These are phyloP conservation scores for Lota lota DNA, from an alignment of 2,113 vertebrate genomes.

Conservation along the genomic window DNA sequence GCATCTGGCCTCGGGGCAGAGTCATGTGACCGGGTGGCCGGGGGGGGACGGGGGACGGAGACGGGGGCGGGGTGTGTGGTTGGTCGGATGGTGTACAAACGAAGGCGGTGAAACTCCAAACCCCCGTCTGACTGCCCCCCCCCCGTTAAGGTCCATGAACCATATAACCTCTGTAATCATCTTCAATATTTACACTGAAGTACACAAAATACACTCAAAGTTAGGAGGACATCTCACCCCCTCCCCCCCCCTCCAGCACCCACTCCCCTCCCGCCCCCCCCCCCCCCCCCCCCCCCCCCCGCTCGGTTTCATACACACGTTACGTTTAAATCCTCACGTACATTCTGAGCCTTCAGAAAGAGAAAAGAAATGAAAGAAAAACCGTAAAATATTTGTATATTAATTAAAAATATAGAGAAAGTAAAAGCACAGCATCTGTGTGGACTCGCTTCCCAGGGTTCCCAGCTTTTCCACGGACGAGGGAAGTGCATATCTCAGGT, in stretches of 20 bases:
- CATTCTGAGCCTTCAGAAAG: slow-evolving; percentile 70
- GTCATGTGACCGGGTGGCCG: no score
- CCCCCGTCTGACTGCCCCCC: no score
- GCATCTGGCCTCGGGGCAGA: no score
- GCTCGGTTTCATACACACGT: not conserved
- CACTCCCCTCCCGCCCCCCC: no score
- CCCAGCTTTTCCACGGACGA: slow-evolving; percentile 35
- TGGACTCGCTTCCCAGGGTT: slow-evolving; percentile 37
- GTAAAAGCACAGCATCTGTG: slow-evolving; percentile 50
- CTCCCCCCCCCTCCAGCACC: no score
- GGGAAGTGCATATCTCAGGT: slow-evolving; percentile 38
- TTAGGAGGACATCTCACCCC: no score
- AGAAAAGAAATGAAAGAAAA: slow-evolving; percentile 21
- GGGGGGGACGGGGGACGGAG: no score
- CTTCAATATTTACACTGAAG: slow-evolving; percentile 80
- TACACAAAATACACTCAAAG: slow-evolving; percentile 84
- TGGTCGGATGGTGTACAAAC: slow-evolving; percentile 59
- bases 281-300: no score
- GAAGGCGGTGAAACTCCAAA: slow-evolving; percentile 48
- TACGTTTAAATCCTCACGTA: slow-evolving; percentile 63
- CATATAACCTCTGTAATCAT: slow-evolving; percentile 68
- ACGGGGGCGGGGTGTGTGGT: not conserved
- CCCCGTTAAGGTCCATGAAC: slow-evolving; percentile 6
- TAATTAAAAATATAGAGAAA: slow-evolving; percentile 50
- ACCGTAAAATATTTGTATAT: slow-evolving; percentile 28